Evolutionary conservation across 2,113 vertebrate genomes (phyloP).

Genomic region (Sula dactylatra): DNA sequence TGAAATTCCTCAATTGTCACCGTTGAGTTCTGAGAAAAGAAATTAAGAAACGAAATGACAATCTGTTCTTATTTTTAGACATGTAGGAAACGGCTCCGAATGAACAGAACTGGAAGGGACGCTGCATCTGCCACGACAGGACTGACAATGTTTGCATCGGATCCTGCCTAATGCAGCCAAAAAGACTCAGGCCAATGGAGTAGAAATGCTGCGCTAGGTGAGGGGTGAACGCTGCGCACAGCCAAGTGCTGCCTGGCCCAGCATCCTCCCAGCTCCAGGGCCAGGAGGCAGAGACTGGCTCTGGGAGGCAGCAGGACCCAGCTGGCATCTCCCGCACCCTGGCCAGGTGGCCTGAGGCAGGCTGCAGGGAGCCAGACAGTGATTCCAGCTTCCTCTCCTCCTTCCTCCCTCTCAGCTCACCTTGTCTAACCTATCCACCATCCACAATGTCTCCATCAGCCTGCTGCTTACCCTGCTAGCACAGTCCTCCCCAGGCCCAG

Average conservation of each 20-base stretch:
- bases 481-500: background rate
- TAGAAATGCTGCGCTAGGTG: background rate
- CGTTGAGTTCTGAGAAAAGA: slow-evolving; percentile 88
- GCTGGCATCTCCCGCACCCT: background rate
- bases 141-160: background rate
- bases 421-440: background rate
- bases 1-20: slow-evolving; percentile 99
- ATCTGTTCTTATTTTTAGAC: slow-evolving; percentile 24
- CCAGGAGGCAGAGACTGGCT: background rate
- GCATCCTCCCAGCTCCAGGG: background rate
- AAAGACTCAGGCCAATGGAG: background rate
- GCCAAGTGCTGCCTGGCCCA: background rate
- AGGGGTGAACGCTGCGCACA: background rate
- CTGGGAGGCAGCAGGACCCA: background rate
- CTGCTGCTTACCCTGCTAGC: background rate
- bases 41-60: slow-evolving; percentile 21
- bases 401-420: background rate
- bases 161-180: background rate
- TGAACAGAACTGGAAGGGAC: background rate
- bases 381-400: background rate
- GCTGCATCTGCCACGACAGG: background rate
- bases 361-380: background rate
- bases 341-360: background rate
- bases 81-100: background rate
- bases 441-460: background rate